Evolutionary conservation across 2,797 vertebrate species (phyloP).

Genomic region (Allobates femoralis): DNA sequence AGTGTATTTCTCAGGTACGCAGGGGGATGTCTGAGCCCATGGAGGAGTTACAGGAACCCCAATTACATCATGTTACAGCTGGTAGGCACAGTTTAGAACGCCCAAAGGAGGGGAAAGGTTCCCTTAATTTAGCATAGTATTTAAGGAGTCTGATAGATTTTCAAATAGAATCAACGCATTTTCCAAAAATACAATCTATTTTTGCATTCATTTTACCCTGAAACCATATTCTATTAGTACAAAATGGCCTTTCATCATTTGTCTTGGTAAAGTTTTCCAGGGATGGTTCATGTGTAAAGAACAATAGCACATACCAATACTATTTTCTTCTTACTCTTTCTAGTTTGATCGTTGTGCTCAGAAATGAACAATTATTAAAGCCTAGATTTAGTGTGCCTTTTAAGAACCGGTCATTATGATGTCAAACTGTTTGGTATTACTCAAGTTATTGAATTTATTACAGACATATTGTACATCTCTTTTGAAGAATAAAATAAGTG

Average conservation of each 20-base stretch:
- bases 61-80: no score
- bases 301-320: neutral
- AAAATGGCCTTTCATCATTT: neutral
- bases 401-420: conserved; percentile 37
- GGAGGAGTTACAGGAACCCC: no score
- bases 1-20: no score
- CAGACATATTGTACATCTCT: conserved; percentile 38
- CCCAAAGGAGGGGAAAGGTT: no score
- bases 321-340: neutral
- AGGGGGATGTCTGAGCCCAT: no score
- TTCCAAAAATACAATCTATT: neutral
- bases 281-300: neutral
- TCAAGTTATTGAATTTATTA: conserved; percentile 49
- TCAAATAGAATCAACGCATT: neutral
- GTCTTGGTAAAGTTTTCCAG: neutral
- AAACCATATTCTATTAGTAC: neutral
- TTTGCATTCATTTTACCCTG: neutral
- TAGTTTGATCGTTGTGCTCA: conserved; percentile 14
- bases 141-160: neutral
- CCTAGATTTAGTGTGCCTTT: conserved; percentile 26
- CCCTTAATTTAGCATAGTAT: no score
- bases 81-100: no score
- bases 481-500: conserved; percentile 51
- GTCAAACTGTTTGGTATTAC: conserved; percentile 41
- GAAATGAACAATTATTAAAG: conserved; percentile 40